These are phyloP conservation scores for Eupithecia vulgata DNA, from an alignment of 2,888 invertebrate genomes.

Conservation along the genomic window DNA sequence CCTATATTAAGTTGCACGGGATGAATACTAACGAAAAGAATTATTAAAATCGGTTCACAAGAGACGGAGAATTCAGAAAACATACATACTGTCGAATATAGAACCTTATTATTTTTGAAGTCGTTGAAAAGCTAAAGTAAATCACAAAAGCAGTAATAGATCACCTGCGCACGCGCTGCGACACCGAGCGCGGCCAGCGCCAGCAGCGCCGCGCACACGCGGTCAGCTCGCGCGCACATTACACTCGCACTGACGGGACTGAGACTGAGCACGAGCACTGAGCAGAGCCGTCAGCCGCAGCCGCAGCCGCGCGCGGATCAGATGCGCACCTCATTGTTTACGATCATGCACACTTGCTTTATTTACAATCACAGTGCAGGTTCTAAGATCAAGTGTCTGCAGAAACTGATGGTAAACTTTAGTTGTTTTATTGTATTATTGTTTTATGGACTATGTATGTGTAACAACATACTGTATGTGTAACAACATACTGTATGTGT, in stretches of 20 bases:
- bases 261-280: no score
- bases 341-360: background rate
- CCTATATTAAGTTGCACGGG: background rate
- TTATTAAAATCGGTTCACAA: background rate
- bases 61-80: background rate
- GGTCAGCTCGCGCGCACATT: constrained; percentile 59
- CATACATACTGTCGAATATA: background rate
- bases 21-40: background rate
- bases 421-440: no score
- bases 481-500: no score
- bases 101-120: background rate
- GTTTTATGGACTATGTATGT: no score
- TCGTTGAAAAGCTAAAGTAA: background rate
- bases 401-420: background rate
- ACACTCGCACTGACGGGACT: constrained; percentile 48
- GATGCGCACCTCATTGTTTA: background rate
- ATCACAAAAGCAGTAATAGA: background rate
- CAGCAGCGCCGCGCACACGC: constrained; percentile 44
- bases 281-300: no score
- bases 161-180: constrained; percentile 30
- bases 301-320: background rate
- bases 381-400: constrained; percentile 9
- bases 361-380: background rate
- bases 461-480: no score
- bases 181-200: background rate